Base-by-base conservation (phyloP, 1,140 invertebrate species). In the Camponotus floridanus region DNA sequence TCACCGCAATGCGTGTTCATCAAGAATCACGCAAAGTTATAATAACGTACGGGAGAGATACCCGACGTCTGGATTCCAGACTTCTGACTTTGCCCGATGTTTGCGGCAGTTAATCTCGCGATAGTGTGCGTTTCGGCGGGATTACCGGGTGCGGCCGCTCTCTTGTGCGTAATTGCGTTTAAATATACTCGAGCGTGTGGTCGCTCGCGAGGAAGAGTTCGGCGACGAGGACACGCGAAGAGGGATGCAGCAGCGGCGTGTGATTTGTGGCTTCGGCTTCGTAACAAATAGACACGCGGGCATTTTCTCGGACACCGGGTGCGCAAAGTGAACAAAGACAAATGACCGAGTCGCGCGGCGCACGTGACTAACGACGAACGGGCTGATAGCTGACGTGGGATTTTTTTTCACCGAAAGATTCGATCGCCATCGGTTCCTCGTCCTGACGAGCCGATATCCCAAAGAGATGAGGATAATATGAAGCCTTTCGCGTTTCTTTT, bases 181-280 rank as follows among this genome's bases (percentile, higher is more conserved):
- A 90, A 90, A 90, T 90, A 90, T 90, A 90, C 39, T 55, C 59
- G 64, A 51, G 76, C n/a, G 76, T 80, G 45, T 80, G 45, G 79
- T 26, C 33, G 48, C 42, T 21, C 15, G 83, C 62, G 79, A 78
- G 73, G 67, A 70, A 87, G 85, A 89, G 67, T 76, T 70, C 71
- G 36, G 73, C 55, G 61, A 78, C 85, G 88, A 79, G 70, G 71
- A 88, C 83, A 79, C 15, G 57, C 67, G 9, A 0, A 45, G 73
- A 73, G 73, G 80, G 42, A 45, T 90, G 86, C 81, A 87, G 59
- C 70, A 11, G 45, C 45, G 45, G 45, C 45, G 45, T 15, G 88
- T 90, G 88, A 90, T 90, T 90, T 90, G 88, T 90, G 88, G 76
- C 87, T 67, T 45, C 80, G 70, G 74, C 76, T 87, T 57, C 86